A percentile compares a stretch with the other conserved stretches of the same genome.
Conservation (phyloP, 2,113 vertebrate species). For the Indri indri region DNA sequence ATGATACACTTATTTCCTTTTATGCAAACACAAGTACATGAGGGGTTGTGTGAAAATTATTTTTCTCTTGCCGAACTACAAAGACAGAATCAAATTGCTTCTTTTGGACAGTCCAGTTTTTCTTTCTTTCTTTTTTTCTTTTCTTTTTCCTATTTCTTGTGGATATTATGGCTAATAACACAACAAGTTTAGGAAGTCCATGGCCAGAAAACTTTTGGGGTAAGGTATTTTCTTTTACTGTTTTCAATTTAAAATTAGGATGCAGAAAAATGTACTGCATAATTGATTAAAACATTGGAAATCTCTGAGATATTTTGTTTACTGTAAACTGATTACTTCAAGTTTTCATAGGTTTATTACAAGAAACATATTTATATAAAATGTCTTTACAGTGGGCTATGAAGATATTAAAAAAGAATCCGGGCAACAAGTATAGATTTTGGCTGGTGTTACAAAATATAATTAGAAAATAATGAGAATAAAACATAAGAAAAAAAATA, state of each 20-base stretch:
- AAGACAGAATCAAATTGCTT: constrained; percentile 72
- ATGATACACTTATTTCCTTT: constrained; percentile 94
- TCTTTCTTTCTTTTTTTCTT: constrained; percentile 58
- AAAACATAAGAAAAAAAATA: constrained; percentile 19
- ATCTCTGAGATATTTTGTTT: constrained; percentile 10
- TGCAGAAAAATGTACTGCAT: neutral
- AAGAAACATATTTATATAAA: neutral
- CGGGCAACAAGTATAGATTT: neutral
- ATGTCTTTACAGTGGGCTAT: neutral
- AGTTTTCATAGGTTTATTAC: neutral
- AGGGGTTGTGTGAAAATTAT: constrained; percentile 79
- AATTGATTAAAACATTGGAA: neutral
- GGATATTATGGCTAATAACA: constrained; percentile 91
- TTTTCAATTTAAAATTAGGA: constrained; percentile 52
- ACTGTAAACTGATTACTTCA: neutral
- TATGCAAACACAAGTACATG: constrained; percentile 88
- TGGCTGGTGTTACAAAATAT: neutral
- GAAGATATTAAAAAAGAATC: constrained; percentile 31
- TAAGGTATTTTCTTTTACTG: constrained; percentile 79
- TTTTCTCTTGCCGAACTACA: constrained; percentile 76
- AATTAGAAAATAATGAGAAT: neutral
- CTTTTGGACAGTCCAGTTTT: constrained; percentile 64
- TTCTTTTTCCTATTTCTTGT: constrained; percentile 66
- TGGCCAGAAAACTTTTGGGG: constrained; percentile 88
- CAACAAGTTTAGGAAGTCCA: constrained; percentile 77